A percentile compares a stretch with the other conserved stretches of the same genome.
Conservation (phyloP, 2,888 invertebrate species). For the Prosopocoilus inquinatus region DNA sequence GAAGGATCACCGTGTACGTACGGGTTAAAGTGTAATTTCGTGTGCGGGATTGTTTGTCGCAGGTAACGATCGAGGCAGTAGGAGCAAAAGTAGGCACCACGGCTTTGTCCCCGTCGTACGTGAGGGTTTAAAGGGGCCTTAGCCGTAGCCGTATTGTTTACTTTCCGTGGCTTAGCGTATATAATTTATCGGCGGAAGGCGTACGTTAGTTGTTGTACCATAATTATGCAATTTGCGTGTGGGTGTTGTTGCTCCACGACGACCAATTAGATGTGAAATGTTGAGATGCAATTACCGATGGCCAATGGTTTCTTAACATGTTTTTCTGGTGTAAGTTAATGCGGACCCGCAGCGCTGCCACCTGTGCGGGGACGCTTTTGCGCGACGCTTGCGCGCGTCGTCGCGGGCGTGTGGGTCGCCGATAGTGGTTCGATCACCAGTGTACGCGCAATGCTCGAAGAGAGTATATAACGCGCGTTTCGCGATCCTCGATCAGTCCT, state of each 20-base stretch:
- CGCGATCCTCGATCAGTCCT: conserved; percentile 43
- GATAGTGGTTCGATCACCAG: conserved; percentile 47
- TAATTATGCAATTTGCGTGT: conserved; percentile 27
- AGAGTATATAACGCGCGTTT: conserved; percentile 46
- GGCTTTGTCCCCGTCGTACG: neutral
- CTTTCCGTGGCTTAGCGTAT: conserved; percentile 7
- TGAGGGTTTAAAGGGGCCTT: conserved; percentile 1
- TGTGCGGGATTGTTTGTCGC: conserved; percentile 4
- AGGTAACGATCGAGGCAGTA: conserved; percentile 1
- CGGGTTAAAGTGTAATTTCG: conserved; percentile 3
- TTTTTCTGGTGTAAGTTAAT: conserved; percentile 3
- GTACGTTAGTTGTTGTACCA: conserved; percentile 23
- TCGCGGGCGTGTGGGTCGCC: conserved; percentile 39
- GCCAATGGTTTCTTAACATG: conserved; percentile 4
- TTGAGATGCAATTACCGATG: conserved; percentile 14
- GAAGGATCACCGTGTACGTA: neutral
- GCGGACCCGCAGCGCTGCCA: conserved; percentile 36
- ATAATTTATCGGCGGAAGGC: conserved; percentile 23
- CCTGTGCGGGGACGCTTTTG: conserved; percentile 41
- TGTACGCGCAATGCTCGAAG: conserved; percentile 48
- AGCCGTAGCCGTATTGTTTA: neutral
- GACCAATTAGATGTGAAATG: conserved; percentile 21
- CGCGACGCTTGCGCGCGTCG: conserved; percentile 41
- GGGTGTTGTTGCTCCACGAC: conserved; percentile 14
- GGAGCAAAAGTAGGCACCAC: neutral